Conservation (phyloP, 2,113 vertebrate genomes). For the Labeo rohita region DNA sequence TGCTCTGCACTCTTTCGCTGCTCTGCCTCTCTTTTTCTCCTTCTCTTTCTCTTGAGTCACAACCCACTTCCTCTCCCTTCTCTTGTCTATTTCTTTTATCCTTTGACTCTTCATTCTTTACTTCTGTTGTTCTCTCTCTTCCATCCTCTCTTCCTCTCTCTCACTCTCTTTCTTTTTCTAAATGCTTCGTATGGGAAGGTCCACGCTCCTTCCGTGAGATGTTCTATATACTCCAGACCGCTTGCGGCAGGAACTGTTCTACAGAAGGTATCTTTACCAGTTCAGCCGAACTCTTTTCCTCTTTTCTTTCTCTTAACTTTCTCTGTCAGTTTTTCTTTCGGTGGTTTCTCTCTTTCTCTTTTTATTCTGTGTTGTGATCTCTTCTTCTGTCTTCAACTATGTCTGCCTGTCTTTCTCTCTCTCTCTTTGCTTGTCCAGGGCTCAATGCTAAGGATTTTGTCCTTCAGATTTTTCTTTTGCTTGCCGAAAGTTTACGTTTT, state of each 20-base stretch:
- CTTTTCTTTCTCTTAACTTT: conserved; percentile 20
- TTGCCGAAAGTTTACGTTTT: not conserved
- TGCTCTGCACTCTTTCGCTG: conserved; percentile 53
- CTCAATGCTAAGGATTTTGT: not conserved
- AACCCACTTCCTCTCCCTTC: conserved; percentile 68
- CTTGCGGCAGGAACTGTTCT: conserved; percentile 99
- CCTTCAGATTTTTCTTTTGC: not conserved
- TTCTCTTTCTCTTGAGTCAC: conserved; percentile 51
- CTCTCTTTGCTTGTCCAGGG: conserved; percentile 6
- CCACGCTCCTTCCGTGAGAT: conserved; percentile 97
- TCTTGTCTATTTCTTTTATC: not conserved
- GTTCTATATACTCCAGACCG: conserved; percentile 98
- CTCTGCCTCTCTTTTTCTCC: conserved; percentile 72
- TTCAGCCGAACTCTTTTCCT: conserved; percentile 33
- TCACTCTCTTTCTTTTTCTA: conserved; percentile 60
- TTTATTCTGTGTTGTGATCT: not conserved
- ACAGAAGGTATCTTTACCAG: conserved; percentile 94
- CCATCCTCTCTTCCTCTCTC: conserved; percentile 49
- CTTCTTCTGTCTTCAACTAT: not conserved
- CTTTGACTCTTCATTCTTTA: not conserved
- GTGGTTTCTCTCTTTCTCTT: conserved; percentile 19
- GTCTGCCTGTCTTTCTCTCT: not conserved
- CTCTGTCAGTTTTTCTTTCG: conserved; percentile 16
- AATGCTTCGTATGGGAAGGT: conserved; percentile 92
- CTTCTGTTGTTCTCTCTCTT: not conserved